Conservation (phyloP, 2,797 vertebrate species). For the Alexandromys oeconomus region DNA sequence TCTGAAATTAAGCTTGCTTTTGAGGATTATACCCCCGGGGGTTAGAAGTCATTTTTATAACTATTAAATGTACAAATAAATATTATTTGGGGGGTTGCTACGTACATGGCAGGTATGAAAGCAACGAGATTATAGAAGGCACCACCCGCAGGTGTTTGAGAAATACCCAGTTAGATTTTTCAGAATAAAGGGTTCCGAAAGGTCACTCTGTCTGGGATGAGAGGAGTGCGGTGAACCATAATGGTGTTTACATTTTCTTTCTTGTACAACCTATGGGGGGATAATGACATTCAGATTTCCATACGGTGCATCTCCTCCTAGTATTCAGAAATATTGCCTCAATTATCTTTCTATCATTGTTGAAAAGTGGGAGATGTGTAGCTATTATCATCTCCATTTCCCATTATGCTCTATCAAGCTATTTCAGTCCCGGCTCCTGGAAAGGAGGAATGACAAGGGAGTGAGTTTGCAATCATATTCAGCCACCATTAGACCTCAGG, state of each 20-base stretch:
- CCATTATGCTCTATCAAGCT: slow-evolving; percentile 66
- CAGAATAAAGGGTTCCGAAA: slow-evolving; percentile 75
- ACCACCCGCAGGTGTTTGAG: slow-evolving; percentile 64
- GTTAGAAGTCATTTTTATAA: slow-evolving; percentile 22
- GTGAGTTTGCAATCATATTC: slow-evolving; percentile 73
- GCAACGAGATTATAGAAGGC: slow-evolving; percentile 52
- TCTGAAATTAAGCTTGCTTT: slow-evolving; percentile 45
- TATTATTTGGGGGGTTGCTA: slow-evolving; percentile 39
- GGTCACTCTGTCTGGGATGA: slow-evolving; percentile 68
- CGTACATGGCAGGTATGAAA: slow-evolving; percentile 56
- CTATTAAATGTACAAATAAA: slow-evolving; percentile 75
- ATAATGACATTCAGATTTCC: slow-evolving; percentile 80
- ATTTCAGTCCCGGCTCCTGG: slow-evolving; percentile 59
- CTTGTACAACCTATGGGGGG: slow-evolving; percentile 50
- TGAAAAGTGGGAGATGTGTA: slow-evolving; percentile 79
- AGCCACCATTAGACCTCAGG: slow-evolving; percentile 65
- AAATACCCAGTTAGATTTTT: slow-evolving; percentile 75
- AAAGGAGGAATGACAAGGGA: slow-evolving; percentile 64
- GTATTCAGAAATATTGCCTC: slow-evolving; percentile 78
- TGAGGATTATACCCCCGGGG: background rate
- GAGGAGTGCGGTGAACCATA: slow-evolving; percentile 73
- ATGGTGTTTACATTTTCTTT: slow-evolving; percentile 80
- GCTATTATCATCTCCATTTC: slow-evolving; percentile 78
- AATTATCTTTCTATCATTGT: slow-evolving; percentile 81
- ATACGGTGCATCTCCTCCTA: slow-evolving; percentile 66